Evolutionary conservation across 2,113 vertebrate genomes (phyloP).

Genomic region (Stigmatopora argus): DNA sequence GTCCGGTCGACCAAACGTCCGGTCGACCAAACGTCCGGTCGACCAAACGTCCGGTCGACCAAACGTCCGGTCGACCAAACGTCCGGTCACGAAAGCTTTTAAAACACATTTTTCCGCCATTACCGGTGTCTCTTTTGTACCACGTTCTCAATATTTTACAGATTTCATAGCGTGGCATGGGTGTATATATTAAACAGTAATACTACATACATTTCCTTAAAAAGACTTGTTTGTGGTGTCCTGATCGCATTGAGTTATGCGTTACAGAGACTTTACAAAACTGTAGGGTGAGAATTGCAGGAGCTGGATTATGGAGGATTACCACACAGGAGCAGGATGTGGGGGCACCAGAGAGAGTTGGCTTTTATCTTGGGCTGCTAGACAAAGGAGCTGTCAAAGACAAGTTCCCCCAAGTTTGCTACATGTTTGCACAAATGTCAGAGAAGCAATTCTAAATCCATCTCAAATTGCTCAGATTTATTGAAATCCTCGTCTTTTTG

Average conservation of each 20-base stretch:
- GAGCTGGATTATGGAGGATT: constrained; percentile 63
- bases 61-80: too few species aligned
- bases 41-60: too few species aligned
- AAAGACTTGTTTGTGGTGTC: too few species aligned
- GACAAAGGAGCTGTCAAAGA: constrained; percentile 59
- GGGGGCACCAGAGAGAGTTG: constrained; percentile 36
- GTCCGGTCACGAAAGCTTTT: too few species aligned
- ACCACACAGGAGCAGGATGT: constrained; percentile 57
- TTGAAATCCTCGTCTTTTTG: background rate
- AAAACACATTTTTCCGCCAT: too few species aligned
- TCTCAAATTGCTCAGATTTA: background rate
- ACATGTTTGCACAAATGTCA: background rate
- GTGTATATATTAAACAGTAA: background rate
- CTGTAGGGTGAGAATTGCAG: constrained; percentile 53
- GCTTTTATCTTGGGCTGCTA: constrained; percentile 56
- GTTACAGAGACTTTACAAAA: constrained; percentile 16
- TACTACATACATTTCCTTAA: too few species aligned
- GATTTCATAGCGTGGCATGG: background rate
- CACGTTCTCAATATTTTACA: too few species aligned
- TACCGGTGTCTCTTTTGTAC: too few species aligned
- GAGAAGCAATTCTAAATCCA: background rate
- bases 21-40: too few species aligned
- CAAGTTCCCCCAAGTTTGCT: constrained; percentile 24
- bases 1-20: too few species aligned
- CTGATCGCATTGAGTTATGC: too few species aligned